Base-by-base conservation (phyloP, 2,113 vertebrate genomes). In the Chaetorhynchus papuensis region DNA sequence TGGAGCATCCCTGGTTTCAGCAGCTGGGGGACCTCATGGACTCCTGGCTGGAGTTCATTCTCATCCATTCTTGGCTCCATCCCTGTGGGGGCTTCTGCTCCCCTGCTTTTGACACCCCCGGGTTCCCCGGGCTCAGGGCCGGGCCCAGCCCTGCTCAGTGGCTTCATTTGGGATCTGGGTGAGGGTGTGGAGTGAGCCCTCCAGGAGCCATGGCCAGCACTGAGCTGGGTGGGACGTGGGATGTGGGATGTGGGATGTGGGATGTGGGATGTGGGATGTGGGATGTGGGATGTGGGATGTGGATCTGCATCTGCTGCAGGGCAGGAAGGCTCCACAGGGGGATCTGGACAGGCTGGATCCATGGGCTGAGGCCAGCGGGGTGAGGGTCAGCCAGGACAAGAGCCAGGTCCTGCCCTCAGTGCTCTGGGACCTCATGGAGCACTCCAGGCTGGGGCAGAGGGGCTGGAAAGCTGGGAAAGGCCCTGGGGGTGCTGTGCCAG, bases 1-100 rank as follows among this genome's bases (percentile, higher is more conserved):
- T 8, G 16, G 2, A 27, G 21, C 52, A 12, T 3, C 54, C 5
- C 12, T 9, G 11, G 0, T 4, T 28, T 7, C 1, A 4, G 6
- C 39, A 6, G 20, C 39, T 41, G 14, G 12, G 33, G 33, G 3
- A 7, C 6, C 2, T 13, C 31, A 2, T 1, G 12, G 31, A 10
- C 27, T 15, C 31, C 31, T 23, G 3, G 14, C 35, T 20, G n/a
- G n/a, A 59, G n/a, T 23, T 59, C n/a, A 7, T 37, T 17, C 57
- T 26, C n/a, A 11, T 37, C 21, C 21, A 9, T 39, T 4, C 20
- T 33, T 53, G 77, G 11, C 28, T 28, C 53, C 8, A 6, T 24
- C 54, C 31, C 45, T 19, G 1, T 2, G 20, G 56, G 27, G 21
- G 31, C 3, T 8, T 63, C 61, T 49, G 11, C 68, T 33, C 60